phyloP scores from a whole-genome alignment of 1,140 invertebrate species.

The Sycobia sp. region DNA sequence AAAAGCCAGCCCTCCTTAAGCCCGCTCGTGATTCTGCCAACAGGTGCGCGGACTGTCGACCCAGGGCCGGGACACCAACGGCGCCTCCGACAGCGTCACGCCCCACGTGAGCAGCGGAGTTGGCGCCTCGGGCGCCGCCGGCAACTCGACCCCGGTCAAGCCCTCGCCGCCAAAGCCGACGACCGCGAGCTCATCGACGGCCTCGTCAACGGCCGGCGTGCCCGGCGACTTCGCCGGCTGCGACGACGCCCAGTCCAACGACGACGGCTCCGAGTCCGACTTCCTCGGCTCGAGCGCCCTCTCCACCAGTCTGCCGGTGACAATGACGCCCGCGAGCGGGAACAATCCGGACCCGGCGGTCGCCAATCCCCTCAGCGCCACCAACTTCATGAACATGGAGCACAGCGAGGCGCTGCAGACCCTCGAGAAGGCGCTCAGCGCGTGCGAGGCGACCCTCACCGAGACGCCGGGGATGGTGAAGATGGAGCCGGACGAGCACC shows the following conservation, averaged over 20 bases:
- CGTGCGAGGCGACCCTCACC: conserved; percentile 58
- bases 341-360: conserved; percentile 23
- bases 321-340: conserved; percentile 40
- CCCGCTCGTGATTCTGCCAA: not conserved
- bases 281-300: conserved; percentile 47
- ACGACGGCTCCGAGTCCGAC: conserved; percentile 39
- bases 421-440: conserved; percentile 56
- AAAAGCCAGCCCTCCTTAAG: no score
- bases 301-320: conserved; percentile 42
- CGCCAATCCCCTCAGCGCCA: conserved; percentile 38
- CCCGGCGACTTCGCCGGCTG: conserved; percentile 33
- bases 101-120: conserved; percentile 28
- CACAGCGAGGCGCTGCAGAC: conserved; percentile 59
- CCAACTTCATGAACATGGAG: conserved; percentile 58
- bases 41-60: conserved; percentile 47
- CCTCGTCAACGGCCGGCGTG: conserved; percentile 25
- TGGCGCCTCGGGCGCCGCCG: no score
- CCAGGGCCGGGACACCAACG: conserved; percentile 50
- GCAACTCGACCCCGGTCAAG: conserved; percentile 26
- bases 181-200: conserved; percentile 19
- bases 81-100: conserved; percentile 40
- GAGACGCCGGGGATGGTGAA: conserved; percentile 58
- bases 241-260: conserved; percentile 47
- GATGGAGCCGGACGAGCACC: conserved; percentile 59
- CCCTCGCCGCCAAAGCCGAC: conserved; percentile 31